These are phyloP conservation scores for Enteromius afrohamiltoni DNA, from an alignment of 2,797 vertebrate genomes.

Conservation along the genomic window DNA sequence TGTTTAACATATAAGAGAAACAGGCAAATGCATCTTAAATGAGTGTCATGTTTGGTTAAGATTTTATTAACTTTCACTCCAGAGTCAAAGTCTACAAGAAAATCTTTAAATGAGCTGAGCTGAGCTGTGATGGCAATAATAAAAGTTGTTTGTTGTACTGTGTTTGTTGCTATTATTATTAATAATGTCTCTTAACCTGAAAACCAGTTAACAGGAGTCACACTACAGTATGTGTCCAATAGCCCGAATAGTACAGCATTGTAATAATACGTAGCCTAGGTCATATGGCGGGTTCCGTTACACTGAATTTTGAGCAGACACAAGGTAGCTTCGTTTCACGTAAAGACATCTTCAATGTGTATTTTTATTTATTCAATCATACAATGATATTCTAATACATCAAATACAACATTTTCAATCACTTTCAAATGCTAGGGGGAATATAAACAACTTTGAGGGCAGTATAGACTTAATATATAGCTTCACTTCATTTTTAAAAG, in stretches of 20 bases:
- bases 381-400: too few species aligned
- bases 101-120: slow-evolving; percentile 1
- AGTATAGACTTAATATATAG: too few species aligned
- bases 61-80: slow-evolving; percentile 40
- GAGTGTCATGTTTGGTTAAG: slow-evolving; percentile 16
- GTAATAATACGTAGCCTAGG: neutral
- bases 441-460: too few species aligned
- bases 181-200: neutral
- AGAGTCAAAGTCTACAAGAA: slow-evolving; percentile 13
- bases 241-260: neutral
- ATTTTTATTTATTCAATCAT: too few species aligned
- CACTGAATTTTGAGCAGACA: neutral
- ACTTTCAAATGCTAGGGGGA: too few species aligned
- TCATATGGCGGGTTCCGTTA: neutral
- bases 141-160: slow-evolving; percentile 13
- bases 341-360: neutral
- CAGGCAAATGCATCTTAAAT: slow-evolving; percentile 17
- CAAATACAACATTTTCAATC: too few species aligned
- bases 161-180: neutral
- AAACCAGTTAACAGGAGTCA: neutral
- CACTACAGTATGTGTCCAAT: neutral
- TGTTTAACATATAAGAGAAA: slow-evolving; percentile 29
- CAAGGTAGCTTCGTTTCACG: neutral
- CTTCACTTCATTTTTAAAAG: too few species aligned
- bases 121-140: slow-evolving; percentile 27